Base-by-base conservation (phyloP, 2,888 invertebrate species). In the Troides helena region DNA sequence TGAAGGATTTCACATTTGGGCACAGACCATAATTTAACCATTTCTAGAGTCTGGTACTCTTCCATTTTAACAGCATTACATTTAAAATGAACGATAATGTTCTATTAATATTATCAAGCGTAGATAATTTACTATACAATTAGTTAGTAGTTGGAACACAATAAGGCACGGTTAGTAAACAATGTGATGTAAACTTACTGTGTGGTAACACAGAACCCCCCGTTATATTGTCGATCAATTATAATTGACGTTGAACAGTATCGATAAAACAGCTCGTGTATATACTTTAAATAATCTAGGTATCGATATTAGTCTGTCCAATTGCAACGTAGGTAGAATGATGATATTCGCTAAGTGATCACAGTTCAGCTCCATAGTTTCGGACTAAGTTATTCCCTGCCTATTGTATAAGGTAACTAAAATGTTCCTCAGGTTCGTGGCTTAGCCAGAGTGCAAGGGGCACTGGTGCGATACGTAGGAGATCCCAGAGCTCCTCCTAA, bases 101-200 rank as follows among this genome's bases (percentile, higher is more conserved):
- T 62, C 43, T 57, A 30, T 30, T 30, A 30, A 46, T 46, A 67
- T 62, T 58, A 57, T 62, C 5, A 62, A n/a, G 46, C 25, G 62
- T 62, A 18, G 7, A 43, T 62, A 62, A 67, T 67, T 62, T 67
- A 62, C 57, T 62, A 67, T 43, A 57, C 57, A 62, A 67, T 62
- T 61, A 36, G 17, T 61, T 53, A 21, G 46, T 18, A n/a, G 30
- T 39, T 39, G 10, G 46, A 67, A 61, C 21, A 67, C 67, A 67
- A 67, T 67, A 14, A 60, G 65, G 46, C 65, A 30, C 30, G 65
- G 59, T 66, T 59, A 60, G 58, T 43, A n/a, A 30, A 66, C 65
- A 66, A 60, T 66, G 65, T 56, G 46, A 65, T 58, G 46, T 59
- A 59, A 46, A 66, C 21, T 43, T 46, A 59, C 25, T 62, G 43